Evolutionary conservation across 2,888 invertebrate species (phyloP), one percentile per base, ranked within the genome.

Genomic region (Xestobium rufovillosum): DNA sequence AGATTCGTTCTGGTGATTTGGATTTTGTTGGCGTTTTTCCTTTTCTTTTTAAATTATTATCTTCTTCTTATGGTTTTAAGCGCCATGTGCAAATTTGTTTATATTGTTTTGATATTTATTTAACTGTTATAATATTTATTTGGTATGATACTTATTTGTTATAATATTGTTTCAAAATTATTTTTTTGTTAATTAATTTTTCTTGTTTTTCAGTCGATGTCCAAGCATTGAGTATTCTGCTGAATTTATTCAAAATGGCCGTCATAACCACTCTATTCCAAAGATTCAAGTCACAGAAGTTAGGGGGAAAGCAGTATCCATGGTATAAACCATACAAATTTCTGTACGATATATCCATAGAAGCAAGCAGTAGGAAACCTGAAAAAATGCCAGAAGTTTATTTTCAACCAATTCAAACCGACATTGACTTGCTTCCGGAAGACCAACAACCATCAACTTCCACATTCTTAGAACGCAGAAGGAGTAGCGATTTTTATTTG

Each of bases 281-380:
- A 61, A 72, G 84, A 55, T 85, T 85, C 55, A 84, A 84, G 63
- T 77, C 83, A 46, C 84, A 86, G 63, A 80, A 82, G 52, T 55
- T 80, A 17, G 75, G 76, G 34, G 85, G 85, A 1, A 73, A 77
- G 30, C 73, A 71, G 53, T 80, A 84, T 60, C 85, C 85, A 2
- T 87, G 86, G 86, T 72, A 72, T 13, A 69, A 66, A 31, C 39
- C 52, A 1, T 47, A 56, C 34, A 60, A 58, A 42, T 43, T 37
- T 25, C 14, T 25, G 3, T 38, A 40, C 14, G 42, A 44, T 33
- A 12, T 35, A 2, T 10, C 29, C 8, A 37, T 41, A 3, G 12
- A 25, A 25, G 29, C 26, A 10, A 30, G 34, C 23, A 26, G 35
- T 2, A 12, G 3, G 8, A n/a, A 12, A 10, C 4, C 17, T 8